phyloP scores from a whole-genome alignment of 37 sponge, comb jelly and placozoan genomes.

The Beroe ovata region DNA sequence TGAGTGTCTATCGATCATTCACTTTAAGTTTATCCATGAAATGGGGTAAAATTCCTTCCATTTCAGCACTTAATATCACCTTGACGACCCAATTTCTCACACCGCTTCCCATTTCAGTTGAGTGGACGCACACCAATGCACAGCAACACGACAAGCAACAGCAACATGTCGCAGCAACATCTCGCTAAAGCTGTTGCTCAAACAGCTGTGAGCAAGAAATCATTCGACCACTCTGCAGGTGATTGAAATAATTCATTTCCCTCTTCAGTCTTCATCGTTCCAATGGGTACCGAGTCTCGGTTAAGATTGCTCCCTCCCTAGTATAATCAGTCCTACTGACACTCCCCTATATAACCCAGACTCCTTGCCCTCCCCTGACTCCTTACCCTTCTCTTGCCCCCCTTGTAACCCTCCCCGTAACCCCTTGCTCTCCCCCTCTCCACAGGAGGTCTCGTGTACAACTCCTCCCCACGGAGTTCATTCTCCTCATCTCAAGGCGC shows the following conservation, averaged over 20 bases:
- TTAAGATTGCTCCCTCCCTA: no score
- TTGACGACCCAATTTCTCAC: background rate
- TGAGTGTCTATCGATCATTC: background rate
- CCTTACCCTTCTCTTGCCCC: no score
- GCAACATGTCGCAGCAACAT: background rate
- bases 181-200: slow-evolving; percentile 25
- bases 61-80: background rate
- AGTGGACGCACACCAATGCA: background rate
- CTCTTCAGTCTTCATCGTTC: no score
- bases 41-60: background rate
- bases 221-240: slow-evolving; percentile 50
- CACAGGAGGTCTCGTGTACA: slow-evolving; percentile 66
- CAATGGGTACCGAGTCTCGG: no score
- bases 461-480: slow-evolving; percentile 54
- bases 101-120: background rate
- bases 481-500: slow-evolving; percentile 4
- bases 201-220: slow-evolving; percentile 39
- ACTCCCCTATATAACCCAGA: no score
- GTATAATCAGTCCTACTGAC: no score
- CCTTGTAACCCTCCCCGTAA: no score
- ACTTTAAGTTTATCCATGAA: background rate
- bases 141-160: background rate
- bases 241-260: background rate
- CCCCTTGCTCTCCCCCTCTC: background rate
- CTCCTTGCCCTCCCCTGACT: no score